A percentile compares a stretch with the other conserved stretches of the same genome.
Conservation (phyloP, 2,888 invertebrate species). For the Crioceris asparagi region DNA sequence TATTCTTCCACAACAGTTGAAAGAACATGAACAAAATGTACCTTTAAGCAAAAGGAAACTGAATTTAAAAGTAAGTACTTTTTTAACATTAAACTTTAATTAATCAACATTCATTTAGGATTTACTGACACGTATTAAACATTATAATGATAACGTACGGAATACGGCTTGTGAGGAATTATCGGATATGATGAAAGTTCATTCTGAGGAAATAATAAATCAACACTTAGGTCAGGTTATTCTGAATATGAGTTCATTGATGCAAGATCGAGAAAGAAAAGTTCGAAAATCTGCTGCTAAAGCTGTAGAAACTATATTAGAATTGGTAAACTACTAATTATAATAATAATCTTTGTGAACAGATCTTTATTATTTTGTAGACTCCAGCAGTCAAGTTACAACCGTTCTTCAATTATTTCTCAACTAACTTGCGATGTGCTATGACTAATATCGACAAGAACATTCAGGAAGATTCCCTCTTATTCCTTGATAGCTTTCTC, state of each 20-base stretch:
- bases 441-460: slow-evolving; percentile 79
- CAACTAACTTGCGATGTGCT: slow-evolving; percentile 73
- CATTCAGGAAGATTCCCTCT: slow-evolving; percentile 74
- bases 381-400: slow-evolving; percentile 43
- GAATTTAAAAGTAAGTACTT: slow-evolving; percentile 47
- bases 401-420: slow-evolving; percentile 68
- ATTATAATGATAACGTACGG: slow-evolving; percentile 61
- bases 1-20: slow-evolving; percentile 66
- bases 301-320: slow-evolving; percentile 41
- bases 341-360: not conserved
- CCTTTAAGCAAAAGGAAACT: slow-evolving; percentile 57
- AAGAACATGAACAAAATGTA: slow-evolving; percentile 41
- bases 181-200: slow-evolving; percentile 43
- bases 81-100: slow-evolving; percentile 6
- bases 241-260: slow-evolving; percentile 55
- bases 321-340: too few species aligned
- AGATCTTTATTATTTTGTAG: slow-evolving; percentile 22
- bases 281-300: slow-evolving; percentile 48
- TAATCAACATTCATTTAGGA: slow-evolving; percentile 40
- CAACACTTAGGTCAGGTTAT: slow-evolving; percentile 54
- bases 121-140: slow-evolving; percentile 56
- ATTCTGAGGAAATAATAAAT: slow-evolving; percentile 33
- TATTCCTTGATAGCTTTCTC: slow-evolving; percentile 67
- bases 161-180: slow-evolving; percentile 54
- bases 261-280: slow-evolving; percentile 60